Evolutionary conservation across 2,888 invertebrate species (phyloP), one percentile per base, ranked within the genome.

Genomic region (Exocentrus adspersus): DNA sequence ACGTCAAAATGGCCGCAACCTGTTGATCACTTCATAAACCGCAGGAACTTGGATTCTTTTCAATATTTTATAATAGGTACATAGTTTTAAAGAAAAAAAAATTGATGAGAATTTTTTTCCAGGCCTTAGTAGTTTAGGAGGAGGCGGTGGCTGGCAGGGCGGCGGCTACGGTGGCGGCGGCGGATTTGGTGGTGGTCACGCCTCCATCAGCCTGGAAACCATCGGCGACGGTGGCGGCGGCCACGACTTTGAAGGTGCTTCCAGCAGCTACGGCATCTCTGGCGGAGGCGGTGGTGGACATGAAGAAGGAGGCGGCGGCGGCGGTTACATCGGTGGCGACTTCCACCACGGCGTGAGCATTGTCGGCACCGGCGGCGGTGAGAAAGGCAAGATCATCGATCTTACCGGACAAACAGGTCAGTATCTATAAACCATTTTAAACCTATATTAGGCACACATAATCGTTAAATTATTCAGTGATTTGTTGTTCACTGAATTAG

Each of bases 281-380:
- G 37, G 64, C 42, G 60, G 58, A 7, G 64, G 53, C 37, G 63
- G 67, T 7, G 70, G 66, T 12, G 59, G 63, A 14, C 24, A 16
- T 9, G 63, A 50, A 10, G 59, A 65, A 3, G 58, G 64, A 28
- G 62, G 65, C 7, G 61, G 62, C 6, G 59, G 65, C 17, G 65
- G 62, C 1, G 60, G 61, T 6, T 70, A 67, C 46, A 65, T 65
- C 2, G 72, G 71, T 9, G 75, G 75, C 17, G 75, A 76, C 41
- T 76, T 70, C 65, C 75, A 75, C 61, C 75, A 75, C 57, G 75
- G 75, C 12, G 75, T 76, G 19, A 76, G 75, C 62, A 65, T 75
- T 17, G 73, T 76, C 1, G 71, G 74, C 20, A 75, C 74, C 10
- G 72, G 74, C n/a, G 69, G 72, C 9, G 63, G 61, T 17, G 58